Base-by-base conservation (phyloP, 2,797 vertebrate species). In the Galagoides demidoff region DNA sequence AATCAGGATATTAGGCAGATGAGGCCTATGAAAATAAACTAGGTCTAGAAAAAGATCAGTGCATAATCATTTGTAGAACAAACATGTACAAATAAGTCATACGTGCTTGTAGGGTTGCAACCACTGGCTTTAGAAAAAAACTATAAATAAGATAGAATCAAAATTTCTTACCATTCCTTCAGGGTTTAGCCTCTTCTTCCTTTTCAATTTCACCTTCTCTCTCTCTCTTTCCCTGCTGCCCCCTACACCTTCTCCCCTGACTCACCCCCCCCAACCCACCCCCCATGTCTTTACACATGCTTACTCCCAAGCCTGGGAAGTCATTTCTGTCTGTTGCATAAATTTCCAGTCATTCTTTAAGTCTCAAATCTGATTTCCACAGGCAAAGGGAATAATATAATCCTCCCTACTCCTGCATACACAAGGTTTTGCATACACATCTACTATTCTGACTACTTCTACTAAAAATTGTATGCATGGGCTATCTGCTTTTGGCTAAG, bases 11-110 rank as follows among this genome's bases (percentile, higher is more conserved):
- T 31, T 88, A 52, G 29, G 37, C 64, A 88, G 22, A 85, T 74
- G 39, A 89, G 52, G 90, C 22, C 85, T 16, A 55, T 82, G 55
- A 95, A 96, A 96, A 92, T 85, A 59, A 85, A 90, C 11, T 77
- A 4, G 16, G 34, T 79, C 68, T 79, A 83, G 39, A 57, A 83
- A 95, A 66, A 90, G 5, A 93, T 85, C 17, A 68, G 31, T 34
- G 22, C 86, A 34, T 96, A 52, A 91, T 70, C 27, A 89, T 73
- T 81, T 66, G 71, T 19, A 79, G 34, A 92, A 88, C 25, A 78
- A 91, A 90, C 12, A 64, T 29, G 89, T 16, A 52, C 23, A 93
- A 52, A 2, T 37, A 85, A 95, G 31, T 71, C 29, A 70, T 31
- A 5, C 57, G 4, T 63, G 37, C 12, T 77, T 25, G 16, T 27